Evolutionary conservation across 92 coral and sea anemone genomes (phyloP), one percentile per base, ranked within the genome.

Genomic region (Palythoa heliodiscus): DNA sequence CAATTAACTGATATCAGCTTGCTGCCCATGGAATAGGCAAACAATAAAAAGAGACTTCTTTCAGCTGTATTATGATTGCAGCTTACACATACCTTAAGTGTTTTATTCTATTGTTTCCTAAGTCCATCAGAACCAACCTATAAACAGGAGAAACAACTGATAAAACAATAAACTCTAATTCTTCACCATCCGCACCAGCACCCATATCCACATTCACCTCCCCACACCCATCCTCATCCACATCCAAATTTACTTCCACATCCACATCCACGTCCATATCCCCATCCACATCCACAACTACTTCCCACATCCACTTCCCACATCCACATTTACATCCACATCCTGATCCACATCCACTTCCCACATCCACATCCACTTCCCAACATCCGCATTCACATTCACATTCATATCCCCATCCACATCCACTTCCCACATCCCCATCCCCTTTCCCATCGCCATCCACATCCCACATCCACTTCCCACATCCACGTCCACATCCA

Each of bases 41-140:
- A 4, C 23, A 3, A 7, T 7, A 77, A 7, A 11, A 19, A 17
- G 20, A 1, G 15, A 4, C 9, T 22, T n/a, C n/a, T 55, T 54
- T 54, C 5, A 7, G 1, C 19, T 9, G 24, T 10, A 1, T 77
- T 35, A 13, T 16, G 17, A 38, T 38, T 47, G 11, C 29, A 74
- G 11, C 19, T 1, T 25, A 43, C 4, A 57, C n/a, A 0, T 70
- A 83, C 87, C 87, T 83, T 23, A 83, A 35, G 7, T 53, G 39
- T 47, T 52, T 83, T 38, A 83, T 67, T 83, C 29, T 83, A 66
- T 83, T 83, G 52, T 83, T 83, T 1, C 81, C 81, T 10, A 76
- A 64, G 68, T 76, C 81, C 13, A 52, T 13, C 40, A 76, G 48
- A 58, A 76, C 81, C 81, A 76, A 24, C 81, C 81, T 76, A 13